Evolutionary conservation across 1,140 invertebrate genomes (phyloP).

Genomic region (Drosophila mayri): DNA sequence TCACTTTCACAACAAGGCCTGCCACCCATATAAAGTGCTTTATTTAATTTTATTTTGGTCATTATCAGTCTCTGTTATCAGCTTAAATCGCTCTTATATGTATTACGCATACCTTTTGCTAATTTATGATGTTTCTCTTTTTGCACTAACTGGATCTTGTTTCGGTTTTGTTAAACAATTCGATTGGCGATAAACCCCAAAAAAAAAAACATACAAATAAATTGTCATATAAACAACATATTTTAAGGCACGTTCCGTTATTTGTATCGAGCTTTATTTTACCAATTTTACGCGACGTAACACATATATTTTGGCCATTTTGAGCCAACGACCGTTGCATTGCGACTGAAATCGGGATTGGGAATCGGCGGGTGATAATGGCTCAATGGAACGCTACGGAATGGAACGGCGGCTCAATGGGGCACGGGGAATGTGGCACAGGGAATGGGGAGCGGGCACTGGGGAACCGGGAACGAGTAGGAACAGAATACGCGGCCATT

Average conservation of each 20-base stretch:
- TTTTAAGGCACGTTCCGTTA: slow-evolving; percentile 39
- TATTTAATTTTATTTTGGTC: slow-evolving; percentile 1
- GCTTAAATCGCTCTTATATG: slow-evolving; percentile 11
- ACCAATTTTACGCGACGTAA: background rate
- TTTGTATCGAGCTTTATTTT: slow-evolving; percentile 1
- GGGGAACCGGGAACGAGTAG: slow-evolving; percentile 1
- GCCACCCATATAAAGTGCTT: slow-evolving; percentile 35
- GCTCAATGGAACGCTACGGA: slow-evolving; percentile 1
- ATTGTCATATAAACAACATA: slow-evolving; percentile 27
- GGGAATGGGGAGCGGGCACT: background rate
- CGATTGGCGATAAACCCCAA: slow-evolving; percentile 16
- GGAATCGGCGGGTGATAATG: slow-evolving; percentile 23
- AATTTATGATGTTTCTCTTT: slow-evolving; percentile 16
- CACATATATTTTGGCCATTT: background rate
- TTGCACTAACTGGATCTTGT: slow-evolving; percentile 21
- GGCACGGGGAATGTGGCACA: background rate
- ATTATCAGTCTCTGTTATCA: slow-evolving; percentile 20
- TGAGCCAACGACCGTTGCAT: slow-evolving; percentile 2
- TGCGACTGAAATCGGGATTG: slow-evolving; percentile 32
- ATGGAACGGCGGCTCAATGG: background rate
- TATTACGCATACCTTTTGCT: slow-evolving; percentile 33
- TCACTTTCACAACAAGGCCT: slow-evolving; percentile 34
- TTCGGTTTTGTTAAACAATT: slow-evolving; percentile 14
- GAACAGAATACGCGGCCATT: slow-evolving; percentile 15
- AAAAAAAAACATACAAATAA: slow-evolving; percentile 38